Evolutionary conservation across 92 coral and sea anemone species (phyloP), one percentile per base, ranked within the genome.

Genomic region (Parazoanthus atlanticus): DNA sequence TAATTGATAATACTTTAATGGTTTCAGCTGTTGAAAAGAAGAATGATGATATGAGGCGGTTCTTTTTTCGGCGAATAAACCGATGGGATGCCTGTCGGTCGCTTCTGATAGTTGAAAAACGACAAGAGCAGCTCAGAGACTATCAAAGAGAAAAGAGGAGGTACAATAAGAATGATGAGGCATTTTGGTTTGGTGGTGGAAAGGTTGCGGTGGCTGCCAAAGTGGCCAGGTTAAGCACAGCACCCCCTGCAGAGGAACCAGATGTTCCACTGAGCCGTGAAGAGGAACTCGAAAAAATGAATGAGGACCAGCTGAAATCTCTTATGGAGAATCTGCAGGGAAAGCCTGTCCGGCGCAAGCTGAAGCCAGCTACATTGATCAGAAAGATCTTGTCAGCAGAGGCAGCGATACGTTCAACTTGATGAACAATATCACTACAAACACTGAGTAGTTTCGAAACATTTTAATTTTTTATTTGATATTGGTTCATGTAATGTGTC

Each of bases 21-120:
- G 19, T 43, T 78, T 30, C 81, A 78, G 41, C 61, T 78, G 81
- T 78, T 40, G 81, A 78, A 78, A 78, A 78, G 64, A 78, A 78
- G 61, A 78, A 78, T 12, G 64, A 78, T 78, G 81, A 40, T 21
- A 78, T 78, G 64, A 41, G 81, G 13, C 23, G 19, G 81, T 78
- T 40, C 43, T 78, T 79, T 26, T 29, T 26, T 47, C 26, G 83
- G n/a, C 3, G 67, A 49, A 79, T 30, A 26, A 79, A 79, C 36
- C 65, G 83, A 46, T 26, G 83, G 83, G 83, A 79, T 79, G 67
- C 67, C 8, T 49, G 38, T 54, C 8, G 26, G 41, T 49, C 65
- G 10, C 66, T 79, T 40, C 23, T 79, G 28, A 26, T 76, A 11
- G 67, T 79, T 28, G 83, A 79, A 28, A 79, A 79, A 52, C 11